These are phyloP conservation scores for Drosophila rellima DNA, from an alignment of 2,888 invertebrate species.

Conservation along the genomic window DNA sequence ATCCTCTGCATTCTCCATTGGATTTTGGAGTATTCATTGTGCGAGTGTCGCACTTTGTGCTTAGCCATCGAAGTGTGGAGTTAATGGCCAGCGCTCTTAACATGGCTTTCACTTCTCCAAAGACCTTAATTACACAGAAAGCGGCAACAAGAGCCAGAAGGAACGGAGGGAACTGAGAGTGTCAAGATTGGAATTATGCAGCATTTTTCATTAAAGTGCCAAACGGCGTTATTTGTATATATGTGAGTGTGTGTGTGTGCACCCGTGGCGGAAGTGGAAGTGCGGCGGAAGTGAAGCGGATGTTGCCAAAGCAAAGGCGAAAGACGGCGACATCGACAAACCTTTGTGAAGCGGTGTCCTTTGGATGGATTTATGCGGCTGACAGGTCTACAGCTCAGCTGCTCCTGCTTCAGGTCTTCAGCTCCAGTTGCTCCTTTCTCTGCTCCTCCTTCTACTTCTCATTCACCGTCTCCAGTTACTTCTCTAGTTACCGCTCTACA, in stretches of 20 bases:
- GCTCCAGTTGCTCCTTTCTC: slow-evolving; percentile 5
- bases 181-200: slow-evolving; percentile 65
- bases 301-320: slow-evolving; percentile 47
- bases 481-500: neutral
- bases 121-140: slow-evolving; percentile 65
- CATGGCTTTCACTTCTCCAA: slow-evolving; percentile 53
- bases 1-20: slow-evolving; percentile 6
- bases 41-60: slow-evolving; percentile 65
- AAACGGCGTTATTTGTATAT: slow-evolving; percentile 46
- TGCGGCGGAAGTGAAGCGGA: slow-evolving; percentile 60
- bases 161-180: neutral
- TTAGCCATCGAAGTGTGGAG: slow-evolving; percentile 78
- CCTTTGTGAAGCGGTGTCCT: slow-evolving; percentile 47
- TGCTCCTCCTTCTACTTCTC: neutral
- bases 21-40: slow-evolving; percentile 36
- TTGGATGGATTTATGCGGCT: slow-evolving; percentile 60
- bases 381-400: slow-evolving; percentile 50
- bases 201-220: slow-evolving; percentile 76
- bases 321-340: slow-evolving; percentile 53
- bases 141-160: slow-evolving; percentile 29
- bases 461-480: neutral
- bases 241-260: slow-evolving; percentile 14
- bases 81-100: slow-evolving; percentile 66
- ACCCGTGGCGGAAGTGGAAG: slow-evolving; percentile 42
- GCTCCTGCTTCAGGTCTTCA: slow-evolving; percentile 4